Conservation (phyloP, 1,140 invertebrate species). For the Limonius californicus region DNA sequence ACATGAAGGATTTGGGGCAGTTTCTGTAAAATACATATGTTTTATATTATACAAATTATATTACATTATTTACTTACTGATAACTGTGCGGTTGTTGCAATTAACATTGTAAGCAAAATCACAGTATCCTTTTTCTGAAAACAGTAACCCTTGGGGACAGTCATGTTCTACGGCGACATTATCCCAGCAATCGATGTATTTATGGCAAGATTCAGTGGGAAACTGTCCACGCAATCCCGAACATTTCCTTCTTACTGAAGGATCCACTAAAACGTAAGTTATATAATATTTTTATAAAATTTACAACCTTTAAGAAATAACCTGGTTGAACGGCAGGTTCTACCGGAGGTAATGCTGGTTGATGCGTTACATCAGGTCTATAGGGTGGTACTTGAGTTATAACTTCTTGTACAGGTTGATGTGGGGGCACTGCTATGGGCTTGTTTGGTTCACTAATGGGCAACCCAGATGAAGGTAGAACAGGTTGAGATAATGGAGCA, state of each 20-base stretch:
- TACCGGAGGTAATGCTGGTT: no score
- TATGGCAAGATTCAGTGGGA: slow-evolving; percentile 57
- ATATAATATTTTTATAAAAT: no score
- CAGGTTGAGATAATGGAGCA: no score
- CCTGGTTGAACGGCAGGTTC: no score
- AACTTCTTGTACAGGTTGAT: no score
- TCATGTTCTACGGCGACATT: slow-evolving; percentile 60
- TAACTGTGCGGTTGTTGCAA: slow-evolving; percentile 41
- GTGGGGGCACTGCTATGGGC: no score
- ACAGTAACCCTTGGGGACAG: slow-evolving; percentile 61
- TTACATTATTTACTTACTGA: slow-evolving; percentile 10
- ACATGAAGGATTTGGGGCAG: slow-evolving; percentile 29
- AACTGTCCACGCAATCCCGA: slow-evolving; percentile 54
- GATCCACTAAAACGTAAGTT: slow-evolving; percentile 43
- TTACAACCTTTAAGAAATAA: no score
- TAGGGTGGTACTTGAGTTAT: no score
- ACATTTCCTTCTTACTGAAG: slow-evolving; percentile 45
- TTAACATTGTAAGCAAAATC: slow-evolving; percentile 62
- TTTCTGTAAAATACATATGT: slow-evolving; percentile 1
- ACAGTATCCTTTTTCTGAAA: slow-evolving; percentile 57
- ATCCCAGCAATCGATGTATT: slow-evolving; percentile 70
- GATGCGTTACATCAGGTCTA: no score
- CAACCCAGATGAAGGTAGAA: no score
- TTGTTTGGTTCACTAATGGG: no score
- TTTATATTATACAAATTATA: neutral